Conservation (phyloP, 2,113 vertebrate species). For the Notechis scutatus region DNA sequence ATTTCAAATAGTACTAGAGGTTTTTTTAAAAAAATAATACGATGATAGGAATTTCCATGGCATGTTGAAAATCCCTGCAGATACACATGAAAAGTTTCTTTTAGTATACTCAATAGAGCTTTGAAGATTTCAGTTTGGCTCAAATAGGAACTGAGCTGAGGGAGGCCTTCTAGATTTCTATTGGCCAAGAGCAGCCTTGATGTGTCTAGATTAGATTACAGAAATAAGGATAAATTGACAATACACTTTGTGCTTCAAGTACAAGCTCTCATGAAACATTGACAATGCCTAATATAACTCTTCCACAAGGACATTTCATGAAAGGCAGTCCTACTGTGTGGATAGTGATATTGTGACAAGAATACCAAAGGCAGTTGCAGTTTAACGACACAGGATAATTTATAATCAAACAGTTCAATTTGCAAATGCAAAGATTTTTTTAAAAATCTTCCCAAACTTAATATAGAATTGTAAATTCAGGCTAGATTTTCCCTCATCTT, state of each 20-base stretch:
- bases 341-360: conserved; percentile 23
- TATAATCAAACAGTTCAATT: fast-evolving
- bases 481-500: not conserved
- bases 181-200: not conserved
- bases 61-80: not conserved
- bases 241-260: conserved; percentile 53
- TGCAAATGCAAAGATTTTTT: not conserved
- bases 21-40: not conserved
- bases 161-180: not conserved
- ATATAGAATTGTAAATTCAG: not conserved
- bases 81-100: not conserved
- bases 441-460: not conserved
- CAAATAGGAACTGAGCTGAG: not conserved
- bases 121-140: not conserved
- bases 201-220: conserved; percentile 21
- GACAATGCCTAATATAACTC: conserved; percentile 60
- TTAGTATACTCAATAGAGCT: not conserved
- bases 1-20: not conserved
- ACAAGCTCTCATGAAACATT: conserved; percentile 66
- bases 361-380: fast-evolving
- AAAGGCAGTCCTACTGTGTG: not conserved
- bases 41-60: not conserved
- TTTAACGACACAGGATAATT: not conserved
- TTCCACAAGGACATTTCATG: conserved; percentile 17
- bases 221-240: conserved; percentile 37